Evolutionary conservation across 2,888 invertebrate species (phyloP).

Genomic region (Dryobota labecula): DNA sequence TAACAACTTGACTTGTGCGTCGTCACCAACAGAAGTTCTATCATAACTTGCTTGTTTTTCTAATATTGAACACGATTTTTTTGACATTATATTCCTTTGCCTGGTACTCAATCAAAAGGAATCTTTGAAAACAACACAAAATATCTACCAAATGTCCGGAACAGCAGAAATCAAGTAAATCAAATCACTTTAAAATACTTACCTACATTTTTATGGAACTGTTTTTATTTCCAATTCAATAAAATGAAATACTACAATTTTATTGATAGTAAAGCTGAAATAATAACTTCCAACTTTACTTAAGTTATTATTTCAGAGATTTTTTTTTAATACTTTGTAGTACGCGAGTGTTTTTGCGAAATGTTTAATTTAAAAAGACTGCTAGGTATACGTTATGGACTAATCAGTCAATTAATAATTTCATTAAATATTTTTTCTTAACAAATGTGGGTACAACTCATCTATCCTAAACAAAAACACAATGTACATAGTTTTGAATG

Average conservation of each 20-base stretch:
- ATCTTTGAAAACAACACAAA: slow-evolving; percentile 1
- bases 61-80: no score
- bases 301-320: no score
- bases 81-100: no score
- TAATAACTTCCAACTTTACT: no score
- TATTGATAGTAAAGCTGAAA: slow-evolving; percentile 18
- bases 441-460: no score
- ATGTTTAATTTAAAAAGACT: slow-evolving; percentile 6
- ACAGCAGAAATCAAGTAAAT: slow-evolving; percentile 9
- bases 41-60: no score
- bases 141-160: slow-evolving; percentile 27
- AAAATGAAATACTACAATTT: not conserved
- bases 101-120: not conserved
- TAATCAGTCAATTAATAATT: no score
- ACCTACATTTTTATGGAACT: slow-evolving; percentile 14
- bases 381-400: no score
- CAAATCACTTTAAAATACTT: slow-evolving; percentile 29
- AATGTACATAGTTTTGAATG: no score
- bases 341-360: not conserved
- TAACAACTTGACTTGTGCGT: no score
- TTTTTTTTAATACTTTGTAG: not conserved
- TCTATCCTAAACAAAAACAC: no score
- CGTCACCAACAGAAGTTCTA: no score
- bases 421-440: not conserved
- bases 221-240: not conserved